These are phyloP conservation scores for Scleropages formosus DNA, from an alignment of 2,797 vertebrate genomes.

Conservation along the genomic window DNA sequence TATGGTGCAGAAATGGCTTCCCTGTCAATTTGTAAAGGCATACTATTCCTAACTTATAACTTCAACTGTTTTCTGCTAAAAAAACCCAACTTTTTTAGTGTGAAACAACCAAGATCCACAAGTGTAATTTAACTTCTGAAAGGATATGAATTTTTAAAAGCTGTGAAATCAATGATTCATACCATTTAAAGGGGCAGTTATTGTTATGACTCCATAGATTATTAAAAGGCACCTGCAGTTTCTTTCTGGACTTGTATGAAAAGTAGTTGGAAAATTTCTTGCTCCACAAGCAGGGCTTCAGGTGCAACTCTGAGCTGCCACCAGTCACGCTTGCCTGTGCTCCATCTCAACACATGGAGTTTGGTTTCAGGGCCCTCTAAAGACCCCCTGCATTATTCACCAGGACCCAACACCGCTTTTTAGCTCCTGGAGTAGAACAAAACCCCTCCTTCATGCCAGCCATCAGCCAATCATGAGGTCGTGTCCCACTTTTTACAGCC, in stretches of 20 bases:
- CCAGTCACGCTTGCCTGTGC: neutral
- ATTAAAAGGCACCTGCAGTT: neutral
- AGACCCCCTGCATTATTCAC: conserved; percentile 37
- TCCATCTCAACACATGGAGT: conserved; percentile 34
- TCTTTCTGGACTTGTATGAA: neutral
- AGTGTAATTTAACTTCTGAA: too few relatives aligned
- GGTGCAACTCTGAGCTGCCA: neutral
- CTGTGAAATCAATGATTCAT: neutral
- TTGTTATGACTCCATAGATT: neutral
- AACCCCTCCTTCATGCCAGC: neutral
- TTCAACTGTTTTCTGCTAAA: neutral
- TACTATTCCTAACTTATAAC: neutral
- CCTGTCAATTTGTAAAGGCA: neutral
- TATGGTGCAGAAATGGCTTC: neutral
- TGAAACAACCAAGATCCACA: too few relatives aligned
- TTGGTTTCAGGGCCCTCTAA: conserved; percentile 39
- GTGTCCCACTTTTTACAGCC: conserved; percentile 5
- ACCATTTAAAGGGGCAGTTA: neutral
- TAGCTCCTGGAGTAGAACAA: conserved; percentile 37
- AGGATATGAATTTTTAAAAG: conserved; percentile 5
- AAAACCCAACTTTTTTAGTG: neutral
- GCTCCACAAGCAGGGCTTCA: neutral
- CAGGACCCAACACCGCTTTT: conserved; percentile 30
- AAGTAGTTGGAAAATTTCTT: neutral
- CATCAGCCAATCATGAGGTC: conserved; percentile 32